These are phyloP conservation scores for Drosophila elegans DNA, from an alignment of 1,140 invertebrate species.

Conservation along the genomic window DNA sequence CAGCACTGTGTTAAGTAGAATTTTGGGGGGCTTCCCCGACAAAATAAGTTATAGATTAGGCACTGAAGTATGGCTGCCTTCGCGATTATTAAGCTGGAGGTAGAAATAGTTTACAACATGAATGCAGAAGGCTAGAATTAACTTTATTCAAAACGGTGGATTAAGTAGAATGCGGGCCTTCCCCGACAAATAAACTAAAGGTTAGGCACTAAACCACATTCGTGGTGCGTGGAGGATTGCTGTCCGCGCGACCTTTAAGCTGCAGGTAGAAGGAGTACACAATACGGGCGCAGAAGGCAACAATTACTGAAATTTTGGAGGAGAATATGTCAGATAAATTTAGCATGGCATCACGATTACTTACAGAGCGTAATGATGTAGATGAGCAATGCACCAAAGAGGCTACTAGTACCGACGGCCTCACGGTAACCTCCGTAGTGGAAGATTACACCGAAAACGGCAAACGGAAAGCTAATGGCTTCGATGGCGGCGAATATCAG, in stretches of 20 bases:
- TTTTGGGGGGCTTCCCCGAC: too few relatives aligned
- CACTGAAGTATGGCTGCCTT: too few relatives aligned
- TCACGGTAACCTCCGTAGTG: conserved; percentile 70
- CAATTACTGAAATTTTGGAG: conserved; percentile 41
- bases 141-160: conserved; percentile 41
- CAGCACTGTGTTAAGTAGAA: too few relatives aligned
- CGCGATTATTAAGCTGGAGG: too few relatives aligned
- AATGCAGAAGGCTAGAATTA: too few relatives aligned
- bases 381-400: conserved; percentile 46
- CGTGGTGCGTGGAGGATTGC: conserved; percentile 33
- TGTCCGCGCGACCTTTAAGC: conserved; percentile 56
- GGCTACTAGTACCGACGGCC: conserved; percentile 40
- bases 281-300: conserved; percentile 59
- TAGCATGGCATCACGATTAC: conserved; percentile 11
- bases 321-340: not conserved
- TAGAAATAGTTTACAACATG: too few relatives aligned
- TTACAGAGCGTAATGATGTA: conserved; percentile 59
- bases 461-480: conserved; percentile 63
- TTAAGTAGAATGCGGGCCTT: not conserved
- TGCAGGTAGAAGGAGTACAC: conserved; percentile 69
- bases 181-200: not conserved
- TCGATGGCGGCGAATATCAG: conserved; percentile 51
- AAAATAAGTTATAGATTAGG: too few relatives aligned
- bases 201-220: conserved; percentile 55
- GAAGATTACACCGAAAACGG: conserved; percentile 67